Percentiles rank a stretch among this genome's conserved stretches.
Conservation (phyloP, 2,113 vertebrate genomes). For the Corythaixoides concolor region DNA sequence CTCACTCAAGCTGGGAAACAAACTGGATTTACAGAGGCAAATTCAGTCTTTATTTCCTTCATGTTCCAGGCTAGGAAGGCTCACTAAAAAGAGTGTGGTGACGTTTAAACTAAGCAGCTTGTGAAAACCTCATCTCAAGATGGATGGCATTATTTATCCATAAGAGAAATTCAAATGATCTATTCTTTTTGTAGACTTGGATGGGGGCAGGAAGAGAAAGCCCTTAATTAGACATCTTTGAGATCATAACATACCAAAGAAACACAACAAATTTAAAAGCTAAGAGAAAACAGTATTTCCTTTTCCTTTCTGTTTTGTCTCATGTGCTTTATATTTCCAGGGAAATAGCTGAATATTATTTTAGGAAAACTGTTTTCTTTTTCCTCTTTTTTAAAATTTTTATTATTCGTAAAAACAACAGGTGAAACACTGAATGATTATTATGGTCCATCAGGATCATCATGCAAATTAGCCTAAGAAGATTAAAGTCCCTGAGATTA, state of each 20-base stretch:
- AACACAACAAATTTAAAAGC: neutral
- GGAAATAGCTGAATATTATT: neutral
- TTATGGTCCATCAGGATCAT: neutral
- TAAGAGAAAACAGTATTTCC: neutral
- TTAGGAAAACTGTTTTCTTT: neutral
- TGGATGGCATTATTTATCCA: neutral
- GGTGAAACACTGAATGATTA: neutral
- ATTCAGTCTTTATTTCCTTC: neutral
- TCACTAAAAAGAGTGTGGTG: neutral
- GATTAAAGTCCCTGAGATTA: slow-evolving; percentile 12
- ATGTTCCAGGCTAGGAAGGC: neutral
- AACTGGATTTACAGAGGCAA: neutral
- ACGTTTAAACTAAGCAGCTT: neutral
- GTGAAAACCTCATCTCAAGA: neutral
- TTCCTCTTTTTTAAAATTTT: neutral
- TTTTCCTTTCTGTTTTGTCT: neutral
- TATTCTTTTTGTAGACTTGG: neutral
- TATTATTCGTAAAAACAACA: neutral
- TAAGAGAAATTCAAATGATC: neutral
- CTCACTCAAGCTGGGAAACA: neutral
- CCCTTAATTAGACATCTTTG: neutral
- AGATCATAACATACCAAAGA: neutral
- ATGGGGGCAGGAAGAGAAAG: neutral
- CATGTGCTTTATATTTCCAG: neutral
- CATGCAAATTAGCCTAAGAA: slow-evolving; percentile 48